Percentiles rank a stretch among this genome's conserved stretches.
Conservation (phyloP, 2,797 vertebrate genomes). For the Coccyzus lansbergi region DNA sequence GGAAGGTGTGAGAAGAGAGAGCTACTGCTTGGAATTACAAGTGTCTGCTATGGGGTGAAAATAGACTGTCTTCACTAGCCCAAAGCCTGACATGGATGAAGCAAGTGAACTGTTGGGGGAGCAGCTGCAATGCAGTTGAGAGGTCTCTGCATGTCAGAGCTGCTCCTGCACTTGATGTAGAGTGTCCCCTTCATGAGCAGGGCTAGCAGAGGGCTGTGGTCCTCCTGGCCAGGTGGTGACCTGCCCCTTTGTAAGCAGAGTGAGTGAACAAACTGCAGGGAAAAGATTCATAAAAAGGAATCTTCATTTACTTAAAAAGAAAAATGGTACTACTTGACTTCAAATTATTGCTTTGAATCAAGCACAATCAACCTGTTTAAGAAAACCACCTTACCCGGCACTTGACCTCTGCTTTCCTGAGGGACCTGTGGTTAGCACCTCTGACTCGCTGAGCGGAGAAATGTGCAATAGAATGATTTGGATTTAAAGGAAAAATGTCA, state of each 20-base stretch:
- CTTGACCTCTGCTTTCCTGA: constrained; percentile 4
- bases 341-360: not conserved
- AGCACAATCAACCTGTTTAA: not conserved
- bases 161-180: not conserved
- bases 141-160: not conserved
- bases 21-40: not conserved
- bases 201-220: not conserved
- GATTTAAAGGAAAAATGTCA: not conserved
- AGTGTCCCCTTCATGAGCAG: not conserved
- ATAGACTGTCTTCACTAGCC: not conserved
- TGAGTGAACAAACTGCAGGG: not conserved
- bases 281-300: not conserved
- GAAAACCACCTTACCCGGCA: not conserved
- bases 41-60: not conserved
- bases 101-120: not conserved
- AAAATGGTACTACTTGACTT: not conserved
- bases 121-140: not conserved
- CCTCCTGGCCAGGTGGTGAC: rapidly evolving
- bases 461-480: not conserved
- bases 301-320: not conserved
- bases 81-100: not conserved
- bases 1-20: not conserved
- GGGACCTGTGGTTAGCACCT: constrained; percentile 14
- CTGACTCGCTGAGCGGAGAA: not conserved
- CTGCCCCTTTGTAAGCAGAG: not conserved